These are phyloP conservation scores for Centruroides sculpturatus DNA, from an alignment of 1,140 invertebrate genomes.

Conservation along the genomic window DNA sequence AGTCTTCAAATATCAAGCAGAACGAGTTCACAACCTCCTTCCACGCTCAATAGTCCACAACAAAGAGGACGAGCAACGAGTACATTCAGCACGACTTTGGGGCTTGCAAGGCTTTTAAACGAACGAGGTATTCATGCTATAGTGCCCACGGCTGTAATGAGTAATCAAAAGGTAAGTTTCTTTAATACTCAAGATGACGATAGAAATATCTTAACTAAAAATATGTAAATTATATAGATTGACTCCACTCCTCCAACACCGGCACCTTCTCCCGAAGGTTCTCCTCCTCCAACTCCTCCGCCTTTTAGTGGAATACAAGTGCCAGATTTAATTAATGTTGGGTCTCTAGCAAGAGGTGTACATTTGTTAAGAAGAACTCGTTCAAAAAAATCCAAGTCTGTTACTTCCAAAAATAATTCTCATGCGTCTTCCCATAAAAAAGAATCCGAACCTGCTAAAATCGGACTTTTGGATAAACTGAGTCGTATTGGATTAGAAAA, in stretches of 20 bases:
- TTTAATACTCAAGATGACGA: too few relatives aligned
- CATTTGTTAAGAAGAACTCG: conserved; percentile 5
- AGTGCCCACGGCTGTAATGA: conserved; percentile 24
- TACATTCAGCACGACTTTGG: conserved; percentile 54
- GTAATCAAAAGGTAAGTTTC: too few relatives aligned
- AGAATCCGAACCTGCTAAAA: not conserved
- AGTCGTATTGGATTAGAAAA: conserved; percentile 10
- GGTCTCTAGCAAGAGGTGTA: conserved; percentile 9
- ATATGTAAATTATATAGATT: conserved; percentile 24
- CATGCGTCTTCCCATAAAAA: conserved; percentile 7
- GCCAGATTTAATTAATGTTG: conserved; percentile 14
- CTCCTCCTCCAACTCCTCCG: conserved; percentile 35
- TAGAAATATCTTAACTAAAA: too few relatives aligned
- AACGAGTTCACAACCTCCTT: conserved; percentile 33
- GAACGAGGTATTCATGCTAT: conserved; percentile 58
- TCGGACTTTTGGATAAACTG: conserved; percentile 10
- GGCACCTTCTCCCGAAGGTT: conserved; percentile 57
- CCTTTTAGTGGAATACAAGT: conserved; percentile 16
- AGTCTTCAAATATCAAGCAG: conserved; percentile 13
- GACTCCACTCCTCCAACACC: conserved; percentile 55
- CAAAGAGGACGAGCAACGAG: conserved; percentile 40
- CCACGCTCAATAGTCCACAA: conserved; percentile 14
- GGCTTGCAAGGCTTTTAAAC: conserved; percentile 61
- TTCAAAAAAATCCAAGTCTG: too few relatives aligned
- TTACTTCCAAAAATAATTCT: not conserved